Evolutionary conservation across 2,888 invertebrate genomes (phyloP), one percentile per base, ranked within the genome.

Genomic region (Cryptops parisi): DNA sequence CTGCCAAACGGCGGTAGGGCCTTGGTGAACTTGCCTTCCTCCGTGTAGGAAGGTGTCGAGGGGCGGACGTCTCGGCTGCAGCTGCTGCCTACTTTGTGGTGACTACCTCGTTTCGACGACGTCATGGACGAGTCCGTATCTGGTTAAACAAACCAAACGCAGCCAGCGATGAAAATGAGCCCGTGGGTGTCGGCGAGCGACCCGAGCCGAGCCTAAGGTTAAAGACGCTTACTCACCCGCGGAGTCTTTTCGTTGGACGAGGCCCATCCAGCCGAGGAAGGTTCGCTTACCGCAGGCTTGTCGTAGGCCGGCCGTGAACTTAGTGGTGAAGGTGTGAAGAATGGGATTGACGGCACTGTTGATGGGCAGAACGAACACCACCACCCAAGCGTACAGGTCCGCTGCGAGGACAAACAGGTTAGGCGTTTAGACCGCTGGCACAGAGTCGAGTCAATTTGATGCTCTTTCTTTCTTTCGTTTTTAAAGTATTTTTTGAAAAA

Each of bases 301-400:
- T n/a, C 23, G 19, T 23, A 48, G 24, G 3, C 48, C 12, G 17
- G 24, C 23, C 5, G 76, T 72, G 64, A 78, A 79, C 62, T 77
- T 78, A 1, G 78, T 76, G 2, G 79, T 80, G 59, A 81, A 79
- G 17, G 80, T 81, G 62, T 81, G 81, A 9, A 81, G 67, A 38
- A 65, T 63, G 0, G 81, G 81, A 67, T 81, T 81, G 1, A 80
- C 69, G 0, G 79, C 78, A 1, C 79, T 78, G 63, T 81, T 81
- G 1, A 81, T 71, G 3, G 81, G 81, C 22, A 81, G 64, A 51
- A 81, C 73, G 58, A 80, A 78, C n/a, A 81, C 75, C 3, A 79
- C 76, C 23, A 80, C 65, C 78, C 78, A 80, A 15, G 77, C 78
- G 60, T 79, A 77, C 38, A 78, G 68, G 61, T 78, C 76, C 58